phyloP scores from a whole-genome alignment of 1,140 invertebrate species.

The Atta cephalotes region DNA sequence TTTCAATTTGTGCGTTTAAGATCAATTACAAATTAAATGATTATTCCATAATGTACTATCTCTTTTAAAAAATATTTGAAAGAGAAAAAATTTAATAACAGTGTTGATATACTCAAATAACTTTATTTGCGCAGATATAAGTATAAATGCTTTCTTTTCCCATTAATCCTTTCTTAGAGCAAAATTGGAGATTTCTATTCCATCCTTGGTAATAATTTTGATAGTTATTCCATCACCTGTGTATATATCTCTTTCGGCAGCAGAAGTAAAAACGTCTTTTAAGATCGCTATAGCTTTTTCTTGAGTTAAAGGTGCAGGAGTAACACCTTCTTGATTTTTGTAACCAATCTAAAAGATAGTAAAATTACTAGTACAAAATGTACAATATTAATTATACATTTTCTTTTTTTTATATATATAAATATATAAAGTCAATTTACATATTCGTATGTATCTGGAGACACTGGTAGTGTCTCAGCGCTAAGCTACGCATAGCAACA shows the following conservation, averaged over 20 bases:
- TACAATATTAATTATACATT: neutral
- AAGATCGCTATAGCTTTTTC: constrained; percentile 94
- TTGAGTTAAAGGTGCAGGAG: constrained; percentile 88
- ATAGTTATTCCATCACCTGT: constrained; percentile 97
- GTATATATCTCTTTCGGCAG: constrained; percentile 98
- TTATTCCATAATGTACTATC: neutral
- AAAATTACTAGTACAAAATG: constrained; percentile 13
- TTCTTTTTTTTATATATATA: constrained; percentile 5
- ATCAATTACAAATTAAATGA: neutral
- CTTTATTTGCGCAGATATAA: constrained; percentile 58
- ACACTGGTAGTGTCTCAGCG: too few relatives aligned
- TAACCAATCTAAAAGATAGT: constrained; percentile 90
- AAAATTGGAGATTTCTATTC: constrained; percentile 91
- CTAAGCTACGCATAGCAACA: too few relatives aligned
- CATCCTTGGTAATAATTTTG: constrained; percentile 96
- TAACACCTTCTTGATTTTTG: constrained; percentile 93
- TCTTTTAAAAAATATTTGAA: constrained; percentile 41
- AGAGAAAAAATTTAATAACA: constrained; percentile 51
- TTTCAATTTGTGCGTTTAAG: neutral
- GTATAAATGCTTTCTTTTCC: constrained; percentile 35
- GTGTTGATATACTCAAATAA: constrained; percentile 62
- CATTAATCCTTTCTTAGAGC: constrained; percentile 93
- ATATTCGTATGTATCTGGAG: too few relatives aligned
- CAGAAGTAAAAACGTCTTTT: constrained; percentile 98
- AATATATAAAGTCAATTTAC: neutral